A percentile compares a stretch with the other conserved stretches of the same genome.
These are phyloP conservation scores for Boleophthalmus pectinirostris DNA, from an alignment of 2,113 vertebrate species.

Conservation along the genomic window DNA sequence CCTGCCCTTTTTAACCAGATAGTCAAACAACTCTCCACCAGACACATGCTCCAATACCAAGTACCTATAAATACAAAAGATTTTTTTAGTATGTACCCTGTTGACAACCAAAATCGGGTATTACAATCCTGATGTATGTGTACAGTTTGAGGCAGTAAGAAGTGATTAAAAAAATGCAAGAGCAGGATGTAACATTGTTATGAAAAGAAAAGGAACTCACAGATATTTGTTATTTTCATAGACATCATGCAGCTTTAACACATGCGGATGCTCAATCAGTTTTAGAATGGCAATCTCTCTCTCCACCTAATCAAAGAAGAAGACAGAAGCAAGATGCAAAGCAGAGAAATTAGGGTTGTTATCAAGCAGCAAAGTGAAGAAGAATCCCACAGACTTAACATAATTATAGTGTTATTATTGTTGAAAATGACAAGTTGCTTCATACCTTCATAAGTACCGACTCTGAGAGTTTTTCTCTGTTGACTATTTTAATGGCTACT, in stretches of 20 bases:
- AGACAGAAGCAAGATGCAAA: conserved; percentile 19
- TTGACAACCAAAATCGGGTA: not conserved
- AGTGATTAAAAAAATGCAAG: not conserved
- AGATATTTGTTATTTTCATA: conserved; percentile 97
- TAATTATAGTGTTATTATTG: not conserved
- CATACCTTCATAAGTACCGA: conserved; percentile 91
- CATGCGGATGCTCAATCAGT: conserved; percentile 92
- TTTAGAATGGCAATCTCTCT: conserved; percentile 94
- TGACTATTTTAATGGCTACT: conserved; percentile 94
- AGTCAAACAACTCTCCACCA: conserved; percentile 91
- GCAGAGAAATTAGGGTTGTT: conserved; percentile 14
- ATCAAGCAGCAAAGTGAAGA: conserved; percentile 17
- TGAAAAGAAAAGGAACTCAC: conserved; percentile 79
- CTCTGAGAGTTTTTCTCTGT: conserved; percentile 91
- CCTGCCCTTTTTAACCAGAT: conserved; percentile 91
- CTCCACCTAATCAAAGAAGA: conserved; percentile 81
- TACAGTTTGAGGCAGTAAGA: not conserved
- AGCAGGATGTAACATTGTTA: not conserved
- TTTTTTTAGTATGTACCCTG: not conserved
- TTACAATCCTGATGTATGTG: too few species aligned
- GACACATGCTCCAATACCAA: conserved; percentile 93
- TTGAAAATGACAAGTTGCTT: conserved; percentile 55
- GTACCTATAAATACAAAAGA: conserved; percentile 74
- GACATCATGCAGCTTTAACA: conserved; percentile 93
- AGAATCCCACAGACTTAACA: not conserved